phyloP scores from a whole-genome alignment of 2,888 invertebrate genomes.

The Catocala sponsa region DNA sequence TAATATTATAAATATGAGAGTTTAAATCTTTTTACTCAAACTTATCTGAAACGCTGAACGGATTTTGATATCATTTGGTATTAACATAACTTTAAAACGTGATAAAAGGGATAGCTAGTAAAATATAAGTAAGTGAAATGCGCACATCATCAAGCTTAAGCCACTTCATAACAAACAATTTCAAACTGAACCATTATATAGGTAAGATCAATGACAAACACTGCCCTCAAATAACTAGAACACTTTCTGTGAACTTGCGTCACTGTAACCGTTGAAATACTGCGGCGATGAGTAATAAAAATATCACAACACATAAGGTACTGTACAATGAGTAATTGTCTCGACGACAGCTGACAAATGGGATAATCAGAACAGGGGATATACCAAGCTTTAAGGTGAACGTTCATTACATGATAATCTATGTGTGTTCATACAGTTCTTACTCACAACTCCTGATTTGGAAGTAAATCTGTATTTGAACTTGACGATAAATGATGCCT shows the following conservation, averaged over 20 bases:
- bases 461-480: too few relatives aligned
- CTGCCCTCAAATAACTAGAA: slow-evolving; percentile 31
- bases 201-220: slow-evolving; percentile 12
- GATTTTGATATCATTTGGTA: too few relatives aligned
- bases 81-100: too few relatives aligned
- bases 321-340: slow-evolving; percentile 16
- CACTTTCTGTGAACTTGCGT: slow-evolving; percentile 50
- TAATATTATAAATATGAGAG: too few relatives aligned
- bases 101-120: too few relatives aligned
- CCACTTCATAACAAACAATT: not conserved
- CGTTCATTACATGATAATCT: not conserved
- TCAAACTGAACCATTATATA: not conserved
- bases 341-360: slow-evolving; percentile 15
- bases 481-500: too few relatives aligned
- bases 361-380: slow-evolving; percentile 9
- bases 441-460: too few relatives aligned
- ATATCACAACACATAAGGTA: slow-evolving; percentile 27
- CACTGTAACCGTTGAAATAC: slow-evolving; percentile 34
- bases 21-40: too few relatives aligned
- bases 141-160: too few relatives aligned
- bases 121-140: too few relatives aligned
- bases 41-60: too few relatives aligned
- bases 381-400: not conserved
- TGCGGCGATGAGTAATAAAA: slow-evolving; percentile 49
- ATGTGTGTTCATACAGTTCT: too few relatives aligned